Conservation (phyloP, 2,113 vertebrate genomes). For the Ursus arctos region DNA sequence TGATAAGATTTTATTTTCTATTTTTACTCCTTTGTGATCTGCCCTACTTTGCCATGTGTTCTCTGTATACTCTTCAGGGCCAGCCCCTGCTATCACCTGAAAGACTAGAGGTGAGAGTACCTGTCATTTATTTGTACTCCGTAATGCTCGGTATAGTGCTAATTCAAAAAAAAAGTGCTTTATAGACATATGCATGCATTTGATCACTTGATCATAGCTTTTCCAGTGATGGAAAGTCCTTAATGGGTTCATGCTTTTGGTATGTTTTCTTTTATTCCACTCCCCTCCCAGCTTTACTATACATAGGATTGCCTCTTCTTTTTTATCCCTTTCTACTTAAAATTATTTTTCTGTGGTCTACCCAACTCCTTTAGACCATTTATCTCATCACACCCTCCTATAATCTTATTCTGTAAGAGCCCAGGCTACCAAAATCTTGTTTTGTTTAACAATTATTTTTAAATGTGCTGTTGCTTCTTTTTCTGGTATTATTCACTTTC, state of each 20-base stretch:
- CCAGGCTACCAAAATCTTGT: background rate
- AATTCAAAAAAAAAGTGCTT: background rate
- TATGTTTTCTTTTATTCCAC: background rate
- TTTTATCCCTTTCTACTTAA: background rate
- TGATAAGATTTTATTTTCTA: conserved; percentile 62
- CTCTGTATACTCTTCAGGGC: background rate
- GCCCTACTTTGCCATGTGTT: conserved; percentile 49
- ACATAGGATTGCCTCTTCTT: background rate
- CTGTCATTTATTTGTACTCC: background rate
- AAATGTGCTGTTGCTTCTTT: background rate
- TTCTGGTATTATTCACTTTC: background rate
- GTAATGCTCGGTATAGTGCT: background rate
- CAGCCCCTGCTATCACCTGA: background rate
- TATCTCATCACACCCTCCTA: background rate
- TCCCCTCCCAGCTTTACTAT: background rate
- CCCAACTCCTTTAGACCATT: background rate
- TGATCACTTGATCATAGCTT: background rate
- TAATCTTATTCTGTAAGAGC: background rate
- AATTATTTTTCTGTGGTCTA: background rate
- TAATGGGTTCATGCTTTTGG: background rate
- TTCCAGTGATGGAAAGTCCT: background rate
- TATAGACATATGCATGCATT: background rate
- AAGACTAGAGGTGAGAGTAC: background rate
- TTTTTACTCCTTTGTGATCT: conserved; percentile 66
- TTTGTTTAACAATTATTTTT: background rate